Conservation (phyloP, 2,888 invertebrate genomes). For the Eulithis testata region DNA sequence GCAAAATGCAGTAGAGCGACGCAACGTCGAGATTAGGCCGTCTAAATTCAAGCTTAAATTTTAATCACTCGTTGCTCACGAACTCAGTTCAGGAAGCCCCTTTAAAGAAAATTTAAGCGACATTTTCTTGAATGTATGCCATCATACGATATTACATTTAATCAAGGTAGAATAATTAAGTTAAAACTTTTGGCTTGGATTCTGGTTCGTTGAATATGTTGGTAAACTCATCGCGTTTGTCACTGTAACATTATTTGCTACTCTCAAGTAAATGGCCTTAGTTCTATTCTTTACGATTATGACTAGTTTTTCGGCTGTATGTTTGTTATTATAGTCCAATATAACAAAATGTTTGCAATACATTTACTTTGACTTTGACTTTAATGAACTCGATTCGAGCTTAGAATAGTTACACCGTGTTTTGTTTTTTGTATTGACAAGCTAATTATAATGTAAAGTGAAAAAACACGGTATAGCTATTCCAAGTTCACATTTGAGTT, state of each 20-base stretch:
- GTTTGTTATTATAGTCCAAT: no score
- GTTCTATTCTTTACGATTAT: background rate
- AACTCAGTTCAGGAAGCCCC: slow-evolving; percentile 60
- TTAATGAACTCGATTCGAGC: no score
- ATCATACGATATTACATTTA: slow-evolving; percentile 50
- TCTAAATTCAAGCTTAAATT: slow-evolving; percentile 79
- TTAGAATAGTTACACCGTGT: no score
- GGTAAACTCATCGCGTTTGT: slow-evolving; percentile 32
- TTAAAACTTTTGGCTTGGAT: slow-evolving; percentile 45
- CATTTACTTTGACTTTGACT: no score
- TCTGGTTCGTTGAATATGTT: slow-evolving; percentile 36
- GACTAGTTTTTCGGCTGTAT: no score
- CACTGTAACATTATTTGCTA: slow-evolving; percentile 13
- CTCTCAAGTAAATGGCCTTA: slow-evolving; percentile 5
- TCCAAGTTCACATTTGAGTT: no score
- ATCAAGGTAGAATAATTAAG: slow-evolving; percentile 52
- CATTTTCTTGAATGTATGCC: slow-evolving; percentile 67
- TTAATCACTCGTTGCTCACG: slow-evolving; percentile 70
- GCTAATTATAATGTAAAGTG: no score
- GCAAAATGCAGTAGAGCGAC: slow-evolving; percentile 73
- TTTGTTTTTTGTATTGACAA: no score
- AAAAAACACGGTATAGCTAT: no score
- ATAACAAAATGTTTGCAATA: no score
- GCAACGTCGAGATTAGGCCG: slow-evolving; percentile 74
- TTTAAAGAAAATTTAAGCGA: slow-evolving; percentile 68